Evolutionary conservation across 2,888 invertebrate genomes (phyloP).

Genomic region (Acleris laterana): DNA sequence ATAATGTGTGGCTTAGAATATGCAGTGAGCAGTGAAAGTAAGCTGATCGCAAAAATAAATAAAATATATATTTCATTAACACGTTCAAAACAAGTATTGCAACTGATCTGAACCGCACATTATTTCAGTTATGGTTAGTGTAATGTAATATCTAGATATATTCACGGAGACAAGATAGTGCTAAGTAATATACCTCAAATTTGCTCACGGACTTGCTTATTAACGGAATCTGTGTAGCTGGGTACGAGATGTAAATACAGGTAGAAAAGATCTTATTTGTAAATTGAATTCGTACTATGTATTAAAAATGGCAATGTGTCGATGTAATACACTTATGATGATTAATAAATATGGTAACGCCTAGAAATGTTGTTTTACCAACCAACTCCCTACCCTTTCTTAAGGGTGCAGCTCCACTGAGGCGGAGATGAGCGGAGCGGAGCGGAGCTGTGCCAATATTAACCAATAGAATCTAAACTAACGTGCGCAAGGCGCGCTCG

Average conservation of each 20-base stretch:
- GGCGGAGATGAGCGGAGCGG: too few relatives aligned
- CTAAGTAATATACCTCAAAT: conserved; percentile 50
- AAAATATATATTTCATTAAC: not conserved
- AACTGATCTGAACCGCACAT: conserved; percentile 13
- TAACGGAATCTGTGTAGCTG: conserved; percentile 49
- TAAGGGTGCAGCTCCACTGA: too few relatives aligned
- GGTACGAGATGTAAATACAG: conserved; percentile 72
- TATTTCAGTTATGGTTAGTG: conserved; percentile 26
- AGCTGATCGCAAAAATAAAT: not conserved
- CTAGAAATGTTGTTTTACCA: conserved; percentile 35
- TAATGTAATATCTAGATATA: conserved; percentile 28
- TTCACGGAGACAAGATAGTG: conserved; percentile 54
- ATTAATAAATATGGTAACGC: conserved; percentile 72
- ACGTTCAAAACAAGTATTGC: not conserved
- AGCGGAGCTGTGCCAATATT: too few relatives aligned
- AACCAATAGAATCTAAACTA: too few relatives aligned
- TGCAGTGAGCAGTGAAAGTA: not conserved
- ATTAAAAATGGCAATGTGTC: conserved; percentile 79
- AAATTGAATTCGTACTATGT: conserved; percentile 67
- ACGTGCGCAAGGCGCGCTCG: too few relatives aligned
- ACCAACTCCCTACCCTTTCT: too few relatives aligned
- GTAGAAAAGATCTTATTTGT: conserved; percentile 73
- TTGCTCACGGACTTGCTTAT: conserved; percentile 62
- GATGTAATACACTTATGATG: conserved; percentile 80
- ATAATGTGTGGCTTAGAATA: conserved; percentile 25